These are phyloP conservation scores for Hippopotamus amphibius DNA, from an alignment of 2,113 vertebrate species.

Conservation along the genomic window DNA sequence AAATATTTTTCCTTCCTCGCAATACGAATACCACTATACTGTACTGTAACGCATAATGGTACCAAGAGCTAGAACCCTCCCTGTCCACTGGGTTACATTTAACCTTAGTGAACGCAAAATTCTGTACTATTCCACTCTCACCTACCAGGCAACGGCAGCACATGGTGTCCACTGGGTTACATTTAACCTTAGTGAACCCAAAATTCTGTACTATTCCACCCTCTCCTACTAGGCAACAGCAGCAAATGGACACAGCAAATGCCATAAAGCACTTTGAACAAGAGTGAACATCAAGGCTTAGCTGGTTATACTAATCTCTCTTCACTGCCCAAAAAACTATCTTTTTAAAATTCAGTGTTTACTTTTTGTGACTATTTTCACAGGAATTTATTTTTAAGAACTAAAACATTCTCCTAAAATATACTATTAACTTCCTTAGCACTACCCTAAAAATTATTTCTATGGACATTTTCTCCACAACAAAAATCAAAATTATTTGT, in stretches of 20 bases:
- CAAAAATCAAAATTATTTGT: slow-evolving; percentile 9
- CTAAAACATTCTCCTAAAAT: slow-evolving; percentile 23
- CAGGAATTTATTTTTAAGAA: slow-evolving; percentile 40
- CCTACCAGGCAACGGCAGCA: background rate
- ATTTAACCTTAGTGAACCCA: background rate
- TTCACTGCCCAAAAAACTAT: background rate
- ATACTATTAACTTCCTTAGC: slow-evolving; percentile 9
- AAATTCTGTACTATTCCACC: background rate
- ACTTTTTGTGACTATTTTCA: background rate
- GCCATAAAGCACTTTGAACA: slow-evolving; percentile 2
- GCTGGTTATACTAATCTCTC: background rate
- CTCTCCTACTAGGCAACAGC: background rate
- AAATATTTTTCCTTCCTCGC: background rate
- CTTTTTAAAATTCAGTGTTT: background rate
- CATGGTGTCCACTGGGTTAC: background rate
- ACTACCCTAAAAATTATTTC: background rate
- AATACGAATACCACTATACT: background rate
- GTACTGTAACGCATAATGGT: background rate
- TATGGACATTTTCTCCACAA: background rate
- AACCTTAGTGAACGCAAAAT: background rate
- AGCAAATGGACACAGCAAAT: background rate
- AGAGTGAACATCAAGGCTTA: background rate
- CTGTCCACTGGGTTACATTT: background rate
- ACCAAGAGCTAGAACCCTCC: background rate
- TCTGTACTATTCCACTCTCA: background rate